Base-by-base conservation (phyloP, 2,888 invertebrate species). In the Platypus cylindrus region DNA sequence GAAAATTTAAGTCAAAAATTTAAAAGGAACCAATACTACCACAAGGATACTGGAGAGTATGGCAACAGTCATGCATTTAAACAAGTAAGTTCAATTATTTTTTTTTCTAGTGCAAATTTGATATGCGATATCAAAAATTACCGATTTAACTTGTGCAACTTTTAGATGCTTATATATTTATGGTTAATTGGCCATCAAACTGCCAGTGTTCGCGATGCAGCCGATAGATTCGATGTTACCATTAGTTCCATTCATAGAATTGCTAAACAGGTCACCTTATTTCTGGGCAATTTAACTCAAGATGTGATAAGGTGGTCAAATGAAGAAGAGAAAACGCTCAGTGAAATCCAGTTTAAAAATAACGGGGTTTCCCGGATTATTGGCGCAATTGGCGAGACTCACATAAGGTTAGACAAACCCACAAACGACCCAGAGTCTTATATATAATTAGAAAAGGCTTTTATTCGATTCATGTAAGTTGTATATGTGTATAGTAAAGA, bases 121-220 rank as follows among this genome's bases (percentile, higher is more conserved):
- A n/a, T n/a, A n/a, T n/a, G n/a, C n/a, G n/a, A n/a, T n/a, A n/a
- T n/a, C n/a, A n/a, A n/a, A n/a, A n/a, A n/a, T n/a, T n/a, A n/a
- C n/a, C n/a, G n/a, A n/a, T n/a, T n/a, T n/a, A n/a, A n/a, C n/a
- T n/a, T n/a, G n/a, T 37, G 11, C n/a, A n/a, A n/a, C n/a, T n/a
- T n/a, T n/a, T n/a, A n/a, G 25, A 34, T 42, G 12, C 27, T 41
- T 27, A 34, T 34, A 17, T 46, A 44, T 40, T 38, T 44, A 17
- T 46, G 44, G 46, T 46, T 40, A 40, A 29, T 40, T 28, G 37
- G 24, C 12, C 39, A 44, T 28, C 37, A 44, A 26, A 31, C 40
- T 25, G 30, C 43, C 26, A 30, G 33, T n/a, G 44, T 41, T 34
- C 36, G 46, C 31, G 41, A 42, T 32, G 46, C 45, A 11, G 15